A percentile compares a stretch with the other conserved stretches of the same genome.
Evolutionary conservation across 2,113 vertebrate genomes (phyloP).

Genomic region (Triplophysa tibetana): DNA sequence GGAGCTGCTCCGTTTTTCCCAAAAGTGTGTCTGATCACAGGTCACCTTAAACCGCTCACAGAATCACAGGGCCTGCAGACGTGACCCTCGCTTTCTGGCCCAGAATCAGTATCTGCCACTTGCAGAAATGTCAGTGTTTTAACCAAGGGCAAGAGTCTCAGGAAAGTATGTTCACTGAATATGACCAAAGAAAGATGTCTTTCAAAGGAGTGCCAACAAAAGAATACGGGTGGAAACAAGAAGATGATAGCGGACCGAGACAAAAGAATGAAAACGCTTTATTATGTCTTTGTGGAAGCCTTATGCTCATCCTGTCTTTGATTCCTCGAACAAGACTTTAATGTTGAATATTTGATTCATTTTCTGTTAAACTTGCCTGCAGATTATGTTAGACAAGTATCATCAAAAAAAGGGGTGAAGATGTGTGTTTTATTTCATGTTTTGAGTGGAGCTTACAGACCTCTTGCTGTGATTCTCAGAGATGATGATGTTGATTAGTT

Average conservation of each 20-base stretch:
- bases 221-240: background rate
- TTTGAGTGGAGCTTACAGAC: too few relatives aligned
- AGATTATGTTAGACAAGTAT: too few relatives aligned
- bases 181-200: slow-evolving; percentile 28
- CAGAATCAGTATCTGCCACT: slow-evolving; percentile 56
- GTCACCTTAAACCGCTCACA: slow-evolving; percentile 20
- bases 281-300: slow-evolving; percentile 11
- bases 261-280: slow-evolving; percentile 6
- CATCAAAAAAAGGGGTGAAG: too few relatives aligned
- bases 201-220: slow-evolving; percentile 4
- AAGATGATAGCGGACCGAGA: background rate
- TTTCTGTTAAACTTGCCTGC: too few relatives aligned
- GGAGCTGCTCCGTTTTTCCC: background rate
- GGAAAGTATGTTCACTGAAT: slow-evolving; percentile 33
- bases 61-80: background rate
- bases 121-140: slow-evolving; percentile 69
- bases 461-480: too few relatives aligned
- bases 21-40: slow-evolving; percentile 22
- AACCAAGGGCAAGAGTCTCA: slow-evolving; percentile 61
- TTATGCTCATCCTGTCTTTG: background rate
- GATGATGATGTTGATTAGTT: too few relatives aligned
- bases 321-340: background rate
- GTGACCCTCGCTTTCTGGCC: slow-evolving; percentile 59
- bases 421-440: too few relatives aligned
- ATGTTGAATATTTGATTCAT: background rate